These are phyloP conservation scores for Tetragnatha montana DNA, from an alignment of 2,888 invertebrate genomes.

Conservation along the genomic window DNA sequence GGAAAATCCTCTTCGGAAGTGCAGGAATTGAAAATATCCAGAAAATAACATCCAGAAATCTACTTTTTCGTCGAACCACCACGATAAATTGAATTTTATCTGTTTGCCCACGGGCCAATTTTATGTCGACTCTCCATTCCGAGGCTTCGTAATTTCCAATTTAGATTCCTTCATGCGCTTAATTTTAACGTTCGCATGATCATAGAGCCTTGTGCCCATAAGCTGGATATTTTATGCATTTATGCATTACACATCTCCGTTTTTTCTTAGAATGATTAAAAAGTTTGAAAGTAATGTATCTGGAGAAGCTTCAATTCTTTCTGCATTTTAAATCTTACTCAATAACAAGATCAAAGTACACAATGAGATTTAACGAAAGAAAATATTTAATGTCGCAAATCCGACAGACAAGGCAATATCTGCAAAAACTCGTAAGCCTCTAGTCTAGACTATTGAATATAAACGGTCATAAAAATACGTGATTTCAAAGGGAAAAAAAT, in stretches of 20 bases:
- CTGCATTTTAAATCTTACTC: neutral
- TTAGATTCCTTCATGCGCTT: neutral
- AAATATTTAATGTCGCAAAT: too few relatives aligned
- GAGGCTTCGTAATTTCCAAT: slow-evolving; percentile 13
- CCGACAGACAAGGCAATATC: too few relatives aligned
- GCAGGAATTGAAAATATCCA: slow-evolving; percentile 15
- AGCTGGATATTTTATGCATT: neutral
- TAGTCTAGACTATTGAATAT: too few relatives aligned
- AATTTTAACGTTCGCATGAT: neutral
- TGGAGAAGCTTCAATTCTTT: neutral
- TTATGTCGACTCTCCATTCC: neutral
- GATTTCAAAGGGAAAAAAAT: too few relatives aligned
- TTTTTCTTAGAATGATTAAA: neutral
- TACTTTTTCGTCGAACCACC: neutral
- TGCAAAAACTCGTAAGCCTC: too few relatives aligned
- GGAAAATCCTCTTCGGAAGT: slow-evolving; percentile 9
- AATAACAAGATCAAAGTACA: too few relatives aligned
- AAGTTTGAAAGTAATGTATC: neutral
- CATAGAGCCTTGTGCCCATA: neutral
- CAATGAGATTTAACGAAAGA: too few relatives aligned
- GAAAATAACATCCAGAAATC: slow-evolving; percentile 5
- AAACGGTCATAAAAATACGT: too few relatives aligned
- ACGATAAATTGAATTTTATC: slow-evolving; percentile 20
- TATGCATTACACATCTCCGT: neutral
- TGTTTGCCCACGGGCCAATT: neutral